These are phyloP conservation scores for Sebastiscus albofasciatus DNA, from an alignment of 2,797 vertebrate genomes.

Conservation along the genomic window DNA sequence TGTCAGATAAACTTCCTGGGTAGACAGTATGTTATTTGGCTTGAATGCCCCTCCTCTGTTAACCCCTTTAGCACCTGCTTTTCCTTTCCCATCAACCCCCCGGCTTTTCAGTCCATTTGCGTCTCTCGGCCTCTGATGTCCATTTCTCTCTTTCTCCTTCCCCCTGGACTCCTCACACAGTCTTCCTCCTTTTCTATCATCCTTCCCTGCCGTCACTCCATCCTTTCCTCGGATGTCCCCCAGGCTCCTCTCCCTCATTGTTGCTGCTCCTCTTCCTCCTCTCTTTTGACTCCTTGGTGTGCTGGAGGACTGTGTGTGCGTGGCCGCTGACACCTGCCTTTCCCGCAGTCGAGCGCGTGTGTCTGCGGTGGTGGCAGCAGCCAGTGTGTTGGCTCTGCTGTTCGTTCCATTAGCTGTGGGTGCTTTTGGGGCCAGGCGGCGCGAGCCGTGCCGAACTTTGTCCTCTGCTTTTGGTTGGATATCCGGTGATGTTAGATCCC, in stretches of 20 bases:
- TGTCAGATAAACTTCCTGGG: conserved; percentile 65
- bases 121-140: conserved; percentile 75
- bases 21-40: conserved; percentile 26
- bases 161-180: conserved; percentile 67
- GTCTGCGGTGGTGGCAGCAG: conserved; percentile 28
- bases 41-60: conserved; percentile 43
- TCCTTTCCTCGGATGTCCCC: conserved; percentile 56
- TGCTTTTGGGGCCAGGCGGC: conserved; percentile 86
- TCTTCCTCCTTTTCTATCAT: conserved; percentile 71
- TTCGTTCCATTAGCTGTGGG: conserved; percentile 49
- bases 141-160: conserved; percentile 82
- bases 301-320: conserved; percentile 60
- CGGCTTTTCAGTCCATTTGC: conserved; percentile 45
- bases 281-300: conserved; percentile 63
- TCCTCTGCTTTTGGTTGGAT: conserved; percentile 87
- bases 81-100: conserved; percentile 56
- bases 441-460: conserved; percentile 87
- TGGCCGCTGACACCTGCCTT: conserved; percentile 73
- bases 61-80: conserved; percentile 44
- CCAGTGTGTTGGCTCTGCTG: conserved; percentile 80
- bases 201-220: conserved; percentile 48
- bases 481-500: conserved; percentile 87
- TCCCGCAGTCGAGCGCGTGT: conserved; percentile 51
- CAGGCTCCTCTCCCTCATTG: conserved; percentile 56
- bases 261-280: conserved; percentile 33